Base-by-base conservation (phyloP, 37 sponge, comb jelly and placozoan species). In the Hexactinellida sp. region DNA sequence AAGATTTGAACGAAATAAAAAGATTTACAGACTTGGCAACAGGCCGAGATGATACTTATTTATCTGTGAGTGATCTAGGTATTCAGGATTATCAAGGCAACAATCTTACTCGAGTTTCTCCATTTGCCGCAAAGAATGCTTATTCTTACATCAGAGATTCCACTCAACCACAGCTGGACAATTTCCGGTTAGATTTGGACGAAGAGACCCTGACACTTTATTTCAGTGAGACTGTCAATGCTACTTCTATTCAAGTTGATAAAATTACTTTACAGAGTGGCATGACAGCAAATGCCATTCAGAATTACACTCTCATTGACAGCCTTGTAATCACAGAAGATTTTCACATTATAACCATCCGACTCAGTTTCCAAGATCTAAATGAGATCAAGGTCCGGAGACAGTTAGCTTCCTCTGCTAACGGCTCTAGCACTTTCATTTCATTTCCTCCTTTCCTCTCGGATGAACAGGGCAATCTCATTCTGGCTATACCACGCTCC, bases 371-470 rank as follows among this genome's bases (percentile, higher is more conserved):
- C 83, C 76, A 36, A 25, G 96, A 95, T 83, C 76, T 95, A 38
- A 95, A 95, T 90, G 89, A 84, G 28, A 88, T 95, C 84, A 95
- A 93, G 85, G 90, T 93, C 55, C 82, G 94, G 0, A 36, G 86
- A 19, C 21, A 63, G 3, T 83, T 95, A 9, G 93, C 93, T 19
- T 90, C 91, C 0, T 30, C 55, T 34, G n/a, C 7, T 0, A 89
- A 87, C 30, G 83, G 83, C 36, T 91, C 96, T 0, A 91, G 54
- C 86, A 41, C 91, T 30, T 93, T 92, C 3, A 88, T 95, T 19
- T 89, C 92, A 23, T 83, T 93, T 37, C 38, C 55, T 7, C 82
- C 96, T 16, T 87, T 95, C 24, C 54, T 54, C 5, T 7, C 28
- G 3, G 76, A 63, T 63, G 19, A 63, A n/a, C 21, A 63, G 3